Evolutionary conservation across 2,888 invertebrate genomes (phyloP).

Genomic region (Clusia tigrina): DNA sequence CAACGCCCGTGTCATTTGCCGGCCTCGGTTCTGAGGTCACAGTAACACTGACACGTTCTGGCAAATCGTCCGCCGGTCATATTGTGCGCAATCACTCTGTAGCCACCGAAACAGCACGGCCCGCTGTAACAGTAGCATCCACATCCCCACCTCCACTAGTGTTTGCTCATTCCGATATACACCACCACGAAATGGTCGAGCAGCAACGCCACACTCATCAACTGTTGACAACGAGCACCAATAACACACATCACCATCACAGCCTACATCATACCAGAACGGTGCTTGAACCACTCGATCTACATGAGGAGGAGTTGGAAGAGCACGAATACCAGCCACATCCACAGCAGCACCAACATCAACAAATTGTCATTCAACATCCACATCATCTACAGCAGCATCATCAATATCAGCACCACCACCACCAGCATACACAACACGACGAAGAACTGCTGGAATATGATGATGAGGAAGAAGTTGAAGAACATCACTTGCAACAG

Average conservation of each 20-base stretch:
- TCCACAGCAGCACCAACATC: slow-evolving; percentile 26
- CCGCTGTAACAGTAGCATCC: slow-evolving; percentile 38
- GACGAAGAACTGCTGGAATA: slow-evolving; percentile 54
- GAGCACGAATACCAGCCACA: slow-evolving; percentile 35
- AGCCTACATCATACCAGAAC: slow-evolving; percentile 21
- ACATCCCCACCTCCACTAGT: slow-evolving; percentile 57
- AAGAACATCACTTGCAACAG: slow-evolving; percentile 36
- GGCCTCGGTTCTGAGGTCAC: slow-evolving; percentile 60
- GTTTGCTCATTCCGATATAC: slow-evolving; percentile 38
- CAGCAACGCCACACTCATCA: slow-evolving; percentile 25
- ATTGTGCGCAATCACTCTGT: slow-evolving; percentile 54
- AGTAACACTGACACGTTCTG: slow-evolving; percentile 54
- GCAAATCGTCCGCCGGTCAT: slow-evolving; percentile 58
- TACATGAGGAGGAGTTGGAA: slow-evolving; percentile 46
- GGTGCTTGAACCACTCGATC: slow-evolving; percentile 32
- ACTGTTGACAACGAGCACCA: slow-evolving; percentile 23
- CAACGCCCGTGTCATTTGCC: slow-evolving; percentile 55
- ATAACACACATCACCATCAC: slow-evolving; percentile 11
- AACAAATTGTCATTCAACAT: slow-evolving; percentile 31
- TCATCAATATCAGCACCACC: slow-evolving; percentile 46
- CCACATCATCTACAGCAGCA: slow-evolving; percentile 29
- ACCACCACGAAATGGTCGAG: slow-evolving; percentile 26
- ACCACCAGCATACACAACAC: slow-evolving; percentile 38
- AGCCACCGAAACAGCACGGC: slow-evolving; percentile 33
- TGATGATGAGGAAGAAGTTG: slow-evolving; percentile 37